Conservation (phyloP, 2,797 vertebrate genomes). For the Bovichtus diacanthus region DNA sequence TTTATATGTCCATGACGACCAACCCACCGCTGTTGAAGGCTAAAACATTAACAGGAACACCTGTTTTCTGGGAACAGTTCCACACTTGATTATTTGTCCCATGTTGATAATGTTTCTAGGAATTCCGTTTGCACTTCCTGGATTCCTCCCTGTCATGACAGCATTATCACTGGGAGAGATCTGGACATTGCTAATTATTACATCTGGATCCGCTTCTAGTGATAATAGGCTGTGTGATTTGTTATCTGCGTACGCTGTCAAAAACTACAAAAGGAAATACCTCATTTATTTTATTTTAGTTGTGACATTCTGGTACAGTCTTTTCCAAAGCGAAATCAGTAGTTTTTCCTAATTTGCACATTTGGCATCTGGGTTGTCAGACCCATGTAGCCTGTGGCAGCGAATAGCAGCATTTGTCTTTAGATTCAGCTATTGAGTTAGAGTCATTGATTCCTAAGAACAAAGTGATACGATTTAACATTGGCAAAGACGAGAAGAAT, state of each 20-base stretch:
- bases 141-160: neutral
- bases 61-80: conserved; percentile 13
- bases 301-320: neutral
- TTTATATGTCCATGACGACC: neutral
- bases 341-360: conserved; percentile 9
- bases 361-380: conserved; percentile 28
- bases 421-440: conserved; percentile 36
- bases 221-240: conserved; percentile 8
- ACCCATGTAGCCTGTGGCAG: conserved; percentile 5
- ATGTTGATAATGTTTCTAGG: conserved; percentile 4
- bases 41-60: neutral
- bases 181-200: conserved; percentile 4
- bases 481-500: conserved; percentile 5
- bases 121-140: neutral
- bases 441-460: conserved; percentile 33
- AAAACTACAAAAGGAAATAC: neutral
- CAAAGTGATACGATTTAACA: neutral
- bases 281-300: neutral
- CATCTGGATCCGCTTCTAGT: neutral
- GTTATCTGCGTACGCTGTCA: neutral
- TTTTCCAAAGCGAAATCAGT: neutral
- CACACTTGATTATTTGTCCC: neutral
- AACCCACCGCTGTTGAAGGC: neutral
- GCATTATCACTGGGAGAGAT: neutral
- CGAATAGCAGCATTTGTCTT: conserved; percentile 25